phyloP scores from a whole-genome alignment of 2,888 invertebrate genomes.

The Sarcophaga rosellei region DNA sequence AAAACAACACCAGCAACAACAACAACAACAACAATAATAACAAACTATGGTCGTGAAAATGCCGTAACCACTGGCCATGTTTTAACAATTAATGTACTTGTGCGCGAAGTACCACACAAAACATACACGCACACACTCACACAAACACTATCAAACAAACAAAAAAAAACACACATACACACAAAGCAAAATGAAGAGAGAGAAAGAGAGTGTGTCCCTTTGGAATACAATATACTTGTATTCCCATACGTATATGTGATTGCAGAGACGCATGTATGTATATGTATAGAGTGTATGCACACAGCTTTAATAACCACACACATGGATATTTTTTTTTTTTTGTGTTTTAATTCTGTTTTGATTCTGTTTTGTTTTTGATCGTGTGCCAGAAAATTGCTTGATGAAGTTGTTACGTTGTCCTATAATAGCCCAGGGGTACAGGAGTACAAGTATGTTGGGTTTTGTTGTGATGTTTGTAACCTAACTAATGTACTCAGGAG shows the following conservation, averaged over 20 bases:
- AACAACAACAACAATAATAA: conserved; percentile 25
- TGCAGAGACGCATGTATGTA: not conserved
- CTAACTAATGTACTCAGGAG: too few relatives aligned
- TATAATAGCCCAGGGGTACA: too few relatives aligned
- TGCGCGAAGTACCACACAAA: not conserved
- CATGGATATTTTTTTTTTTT: not conserved
- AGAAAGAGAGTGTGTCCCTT: not conserved
- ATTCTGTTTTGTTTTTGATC: too few relatives aligned
- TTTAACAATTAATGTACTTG: conserved; percentile 63
- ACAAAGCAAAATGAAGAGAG: too few relatives aligned
- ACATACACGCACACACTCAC: not conserved
- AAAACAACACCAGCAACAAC: conserved; percentile 1
- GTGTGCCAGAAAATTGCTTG: too few relatives aligned
- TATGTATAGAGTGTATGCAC: not conserved
- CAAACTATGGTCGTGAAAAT: conserved; percentile 41
- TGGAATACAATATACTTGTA: not conserved
- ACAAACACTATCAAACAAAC: not conserved
- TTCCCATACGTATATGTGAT: not conserved
- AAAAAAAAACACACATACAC: not conserved
- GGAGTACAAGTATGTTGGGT: too few relatives aligned
- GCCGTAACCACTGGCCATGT: conserved; percentile 59
- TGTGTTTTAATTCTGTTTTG: too few relatives aligned
- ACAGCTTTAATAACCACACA: not conserved
- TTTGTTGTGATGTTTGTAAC: too few relatives aligned
- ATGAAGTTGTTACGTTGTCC: too few relatives aligned